Evolutionary conservation across 92 coral and sea anemone genomes (phyloP), one percentile per base, ranked within the genome.

Genomic region (Blastomussa wellsi): DNA sequence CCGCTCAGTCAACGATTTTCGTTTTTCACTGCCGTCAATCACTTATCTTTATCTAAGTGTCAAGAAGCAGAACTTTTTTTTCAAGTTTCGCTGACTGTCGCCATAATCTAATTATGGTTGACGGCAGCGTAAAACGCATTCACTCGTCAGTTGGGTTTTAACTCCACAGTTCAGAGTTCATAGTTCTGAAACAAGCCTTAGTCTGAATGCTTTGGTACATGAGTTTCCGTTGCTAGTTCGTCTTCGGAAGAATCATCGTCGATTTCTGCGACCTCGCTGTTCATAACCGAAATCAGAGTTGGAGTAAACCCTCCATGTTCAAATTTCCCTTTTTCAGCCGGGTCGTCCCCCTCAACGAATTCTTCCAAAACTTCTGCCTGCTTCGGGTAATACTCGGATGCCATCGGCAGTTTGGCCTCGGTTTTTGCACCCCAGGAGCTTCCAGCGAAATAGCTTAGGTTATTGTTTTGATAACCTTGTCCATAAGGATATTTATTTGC

Each of bases 371-470:
- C 59, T 66, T 73, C 79, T 8, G 57, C 51, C 39, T 80, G 86
- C 80, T 79, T 74, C 74, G 49, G 86, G 49, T 31, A 69, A 35
- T 39, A 80, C 48, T 65, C 42, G 41, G 73, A 41, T 44, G 69
- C 33, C 31, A 15, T 15, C 14, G 78, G 62, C 28, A 33, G 37
- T 39, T 82, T 39, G 49, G 36, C 5, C 14, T 26, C 31, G 68
- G 44, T 39, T 15, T 31, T 31, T 12, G 53, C 28, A 2, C 73
- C 55, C 83, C 55, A 62, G 11, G 83, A 29, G 47, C 32, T 79
- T n/a, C 74, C 83, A 44, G 72, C 74, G 16, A 26, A 79, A 79
- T 57, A 65, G 83, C 72, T 79, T 19, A 79, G 72, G n/a, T 79
- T 60, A 65, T 79, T 41, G 49, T 39, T 65, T 31, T n/a, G 83